A percentile compares a stretch with the other conserved stretches of the same genome.
These are phyloP conservation scores for Aphelenchoides fujianensis DNA, from an alignment of 1,140 invertebrate species.

Conservation along the genomic window DNA sequence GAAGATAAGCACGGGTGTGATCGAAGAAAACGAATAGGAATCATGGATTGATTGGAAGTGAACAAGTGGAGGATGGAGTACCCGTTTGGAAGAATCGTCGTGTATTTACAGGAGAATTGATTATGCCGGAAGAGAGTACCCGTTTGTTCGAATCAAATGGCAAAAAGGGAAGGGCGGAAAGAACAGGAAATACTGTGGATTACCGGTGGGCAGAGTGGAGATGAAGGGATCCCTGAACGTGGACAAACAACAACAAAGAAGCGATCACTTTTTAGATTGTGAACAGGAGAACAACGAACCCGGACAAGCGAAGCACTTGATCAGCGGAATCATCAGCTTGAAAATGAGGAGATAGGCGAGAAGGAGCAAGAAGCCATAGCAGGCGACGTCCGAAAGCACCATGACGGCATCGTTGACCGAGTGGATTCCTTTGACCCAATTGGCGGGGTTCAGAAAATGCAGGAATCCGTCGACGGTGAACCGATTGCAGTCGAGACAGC, in stretches of 20 bases:
- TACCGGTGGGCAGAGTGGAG: no score
- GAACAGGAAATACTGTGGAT: no score
- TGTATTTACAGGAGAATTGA: no score
- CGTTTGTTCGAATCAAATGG: no score
- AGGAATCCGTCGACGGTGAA: conserved; percentile 44
- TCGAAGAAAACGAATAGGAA: no score
- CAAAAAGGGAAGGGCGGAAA: no score
- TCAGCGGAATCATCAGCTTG: conserved; percentile 46
- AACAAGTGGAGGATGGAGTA: no score
- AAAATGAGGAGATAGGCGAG: conserved; percentile 42
- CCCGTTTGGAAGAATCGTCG: no score
- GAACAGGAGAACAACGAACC: conserved; percentile 19
- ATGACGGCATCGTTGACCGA: conserved; percentile 47
- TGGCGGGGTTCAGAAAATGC: conserved; percentile 48
- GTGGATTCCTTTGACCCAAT: conserved; percentile 44
- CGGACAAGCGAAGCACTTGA: conserved; percentile 41
- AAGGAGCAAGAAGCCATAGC: conserved; percentile 34
- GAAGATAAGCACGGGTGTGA: no score
- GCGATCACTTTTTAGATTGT: not conserved
- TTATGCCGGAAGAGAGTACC: no score
- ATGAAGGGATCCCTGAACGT: no score
- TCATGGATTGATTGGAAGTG: no score
- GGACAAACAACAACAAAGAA: not conserved
- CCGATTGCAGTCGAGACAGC: conserved; percentile 41
- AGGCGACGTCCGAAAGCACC: conserved; percentile 35